Evolutionary conservation across 2,888 invertebrate genomes (phyloP).

Genomic region (Polymixis flavicincta): DNA sequence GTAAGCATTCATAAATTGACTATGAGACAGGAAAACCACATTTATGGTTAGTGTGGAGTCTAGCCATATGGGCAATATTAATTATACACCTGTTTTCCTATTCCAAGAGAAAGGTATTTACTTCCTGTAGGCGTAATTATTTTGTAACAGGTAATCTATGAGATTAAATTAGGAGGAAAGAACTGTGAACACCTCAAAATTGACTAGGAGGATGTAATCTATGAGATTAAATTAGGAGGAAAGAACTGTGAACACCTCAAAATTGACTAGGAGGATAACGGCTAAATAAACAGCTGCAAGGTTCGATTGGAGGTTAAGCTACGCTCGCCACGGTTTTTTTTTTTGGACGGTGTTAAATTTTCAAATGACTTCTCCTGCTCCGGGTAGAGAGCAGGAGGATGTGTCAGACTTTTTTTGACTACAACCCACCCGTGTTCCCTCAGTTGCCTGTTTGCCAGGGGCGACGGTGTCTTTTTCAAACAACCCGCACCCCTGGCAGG

Average conservation of each 20-base stretch:
- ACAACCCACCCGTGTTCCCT: too few species aligned
- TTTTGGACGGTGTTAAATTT: too few species aligned
- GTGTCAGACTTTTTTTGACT: too few species aligned
- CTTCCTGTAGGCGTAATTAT: constrained; percentile 20
- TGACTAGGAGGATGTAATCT: constrained; percentile 26
- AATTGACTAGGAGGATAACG: not conserved
- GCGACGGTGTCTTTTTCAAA: too few species aligned
- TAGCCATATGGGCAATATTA: not conserved
- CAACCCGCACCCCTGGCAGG: too few species aligned
- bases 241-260: constrained; percentile 6
- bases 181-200: constrained; percentile 2
- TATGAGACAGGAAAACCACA: constrained; percentile 42
- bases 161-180: constrained; percentile 9
- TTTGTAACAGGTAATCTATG: constrained; percentile 25
- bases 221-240: constrained; percentile 6
- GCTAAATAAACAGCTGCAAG: too few species aligned
- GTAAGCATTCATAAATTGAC: constrained; percentile 15
- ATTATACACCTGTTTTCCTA: constrained; percentile 11
- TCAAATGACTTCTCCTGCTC: too few species aligned
- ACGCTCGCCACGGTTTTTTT: too few species aligned
- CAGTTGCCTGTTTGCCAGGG: too few species aligned
- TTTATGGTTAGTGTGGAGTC: constrained; percentile 21
- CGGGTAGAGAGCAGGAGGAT: too few species aligned
- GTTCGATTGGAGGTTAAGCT: too few species aligned
- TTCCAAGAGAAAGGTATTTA: constrained; percentile 11